Evolutionary conservation across 2,888 invertebrate species (phyloP), one percentile per base, ranked within the genome.

Genomic region (Vanessa cardui): DNA sequence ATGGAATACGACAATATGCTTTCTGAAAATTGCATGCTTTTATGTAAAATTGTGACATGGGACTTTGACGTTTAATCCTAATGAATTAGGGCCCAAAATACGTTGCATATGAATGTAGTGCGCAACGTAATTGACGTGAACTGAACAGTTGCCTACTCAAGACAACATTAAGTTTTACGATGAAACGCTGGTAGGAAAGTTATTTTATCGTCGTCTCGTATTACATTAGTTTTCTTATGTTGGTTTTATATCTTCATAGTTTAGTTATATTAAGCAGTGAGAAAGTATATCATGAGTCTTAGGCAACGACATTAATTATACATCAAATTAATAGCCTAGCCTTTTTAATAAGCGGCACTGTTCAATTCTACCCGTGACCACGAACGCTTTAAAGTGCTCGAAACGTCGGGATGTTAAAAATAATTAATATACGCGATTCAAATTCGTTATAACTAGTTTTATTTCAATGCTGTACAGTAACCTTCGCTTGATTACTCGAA

Each of bases 141-240:
- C 59, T 52, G 50, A 58, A 64, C 49, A 50, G 64, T 64, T 59
- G 50, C 50, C 59, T 50, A 64, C 64, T 65, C 46, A 60, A 65
- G 64, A 59, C 59, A 52, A 59, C 64, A 33, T 65, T 65, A 59
- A 65, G 59, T 59, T 65, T 65, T 65, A 65, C 59, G 58, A 59
- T 59, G 33, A 20, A 65, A 47, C 18, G 47, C 26, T 65, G 26
- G 59, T 52, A 33, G 49, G 4, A 9, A 58, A 64, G 50, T 59
- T 59, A 44, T 64, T 59, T 52, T 52, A 52, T 58, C 18, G 44
- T 45, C 46, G 18, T 58, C 49, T 5, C 20, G 26, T 26, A 45
- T 44, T 39, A 16, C 21, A 8, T 39, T 20, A 20, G 46, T 45
- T 45, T 52, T 52, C 15, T 20, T 15, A 15, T 52, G 20, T 15